Evolutionary conservation across 2,113 vertebrate species (phyloP).

Genomic region (Paramisgurnus dabryanus): DNA sequence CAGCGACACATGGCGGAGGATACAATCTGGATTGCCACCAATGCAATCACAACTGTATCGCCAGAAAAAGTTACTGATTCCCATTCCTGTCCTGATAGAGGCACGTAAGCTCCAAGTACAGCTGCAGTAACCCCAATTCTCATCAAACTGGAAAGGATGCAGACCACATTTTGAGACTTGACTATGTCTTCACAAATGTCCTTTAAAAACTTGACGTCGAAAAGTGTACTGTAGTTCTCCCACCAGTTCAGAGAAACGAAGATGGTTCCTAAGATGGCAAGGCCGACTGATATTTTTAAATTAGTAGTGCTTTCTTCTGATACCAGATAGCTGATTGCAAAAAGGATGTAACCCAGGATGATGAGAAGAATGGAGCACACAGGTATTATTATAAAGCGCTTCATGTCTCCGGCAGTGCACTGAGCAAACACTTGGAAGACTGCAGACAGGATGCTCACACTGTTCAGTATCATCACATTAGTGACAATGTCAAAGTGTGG

Average conservation of each 20-base stretch:
- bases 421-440: conserved; percentile 58
- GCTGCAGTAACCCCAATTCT: conserved; percentile 43
- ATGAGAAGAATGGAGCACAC: conserved; percentile 23
- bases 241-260: conserved; percentile 55
- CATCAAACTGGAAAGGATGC: conserved; percentile 47
- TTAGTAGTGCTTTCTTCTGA: background rate
- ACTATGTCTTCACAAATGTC: conserved; percentile 45
- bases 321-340: conserved; percentile 30
- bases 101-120: conserved; percentile 31
- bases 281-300: background rate
- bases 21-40: conserved; percentile 63
- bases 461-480: conserved; percentile 68
- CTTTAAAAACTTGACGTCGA: conserved; percentile 15
- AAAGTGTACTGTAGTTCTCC: conserved; percentile 51
- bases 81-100: conserved; percentile 8
- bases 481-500: conserved; percentile 72
- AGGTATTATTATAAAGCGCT: conserved; percentile 35
- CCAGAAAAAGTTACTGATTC: background rate
- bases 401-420: conserved; percentile 23
- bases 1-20: conserved; percentile 71
- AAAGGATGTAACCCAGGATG: conserved; percentile 38
- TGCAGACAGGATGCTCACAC: background rate
- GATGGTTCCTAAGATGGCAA: conserved; percentile 43
- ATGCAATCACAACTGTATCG: background rate
- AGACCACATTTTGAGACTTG: conserved; percentile 40